These are phyloP conservation scores for Galaxea fascicularis DNA, from an alignment of 92 coral and sea anemone genomes.

Conservation along the genomic window DNA sequence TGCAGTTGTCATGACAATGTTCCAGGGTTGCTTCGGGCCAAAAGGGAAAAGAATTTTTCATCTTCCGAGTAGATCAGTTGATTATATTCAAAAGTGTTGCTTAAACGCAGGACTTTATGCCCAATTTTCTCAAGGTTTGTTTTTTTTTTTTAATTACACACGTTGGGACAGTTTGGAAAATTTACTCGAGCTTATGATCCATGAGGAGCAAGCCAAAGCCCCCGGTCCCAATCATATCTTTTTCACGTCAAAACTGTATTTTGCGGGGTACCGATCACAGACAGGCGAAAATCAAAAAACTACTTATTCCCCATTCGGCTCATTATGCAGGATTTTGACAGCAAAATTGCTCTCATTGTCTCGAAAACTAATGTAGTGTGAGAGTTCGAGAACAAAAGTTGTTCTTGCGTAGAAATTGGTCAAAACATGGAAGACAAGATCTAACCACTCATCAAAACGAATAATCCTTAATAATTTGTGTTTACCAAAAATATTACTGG, in stretches of 20 bases:
- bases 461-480: neutral
- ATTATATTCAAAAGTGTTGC: neutral
- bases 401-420: neutral
- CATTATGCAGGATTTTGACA: neutral
- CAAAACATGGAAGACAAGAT: neutral
- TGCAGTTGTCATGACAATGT: constrained; percentile 34
- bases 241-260: neutral
- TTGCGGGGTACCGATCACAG: neutral
- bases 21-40: neutral
- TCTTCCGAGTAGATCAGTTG: neutral
- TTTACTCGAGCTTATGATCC: too few relatives aligned
- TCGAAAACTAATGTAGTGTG: neutral
- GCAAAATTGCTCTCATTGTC: neutral
- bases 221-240: neutral
- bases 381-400: neutral
- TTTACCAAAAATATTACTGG: constrained; percentile 5
- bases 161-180: too few relatives aligned
- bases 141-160: too few relatives aligned
- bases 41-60: neutral
- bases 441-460: neutral
- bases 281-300: neutral
- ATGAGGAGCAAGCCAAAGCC: too few relatives aligned
- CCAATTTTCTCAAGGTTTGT: too few relatives aligned
- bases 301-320: neutral
- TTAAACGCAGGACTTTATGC: too few relatives aligned